Evolutionary conservation across 2,888 invertebrate genomes (phyloP).

Genomic region (Trichopoda pennipes): DNA sequence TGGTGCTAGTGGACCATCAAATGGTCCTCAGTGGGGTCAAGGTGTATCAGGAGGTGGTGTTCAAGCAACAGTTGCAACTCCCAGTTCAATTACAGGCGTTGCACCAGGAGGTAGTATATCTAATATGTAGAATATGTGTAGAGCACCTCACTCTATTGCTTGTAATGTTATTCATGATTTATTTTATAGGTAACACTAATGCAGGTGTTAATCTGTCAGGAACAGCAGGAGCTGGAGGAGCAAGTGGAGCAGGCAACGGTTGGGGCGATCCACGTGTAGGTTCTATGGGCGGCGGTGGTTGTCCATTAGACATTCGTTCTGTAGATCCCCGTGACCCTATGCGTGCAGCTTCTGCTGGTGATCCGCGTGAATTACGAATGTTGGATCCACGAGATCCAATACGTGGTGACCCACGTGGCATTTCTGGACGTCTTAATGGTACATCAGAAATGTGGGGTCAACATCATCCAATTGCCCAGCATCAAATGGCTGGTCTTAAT

Average conservation of each 20-base stretch:
- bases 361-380: slow-evolving; percentile 81
- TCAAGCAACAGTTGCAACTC: slow-evolving; percentile 70
- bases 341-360: slow-evolving; percentile 77
- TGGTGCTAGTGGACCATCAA: slow-evolving; percentile 79
- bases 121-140: neutral
- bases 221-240: slow-evolving; percentile 67
- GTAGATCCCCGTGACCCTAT: slow-evolving; percentile 82
- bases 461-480: slow-evolving; percentile 81
- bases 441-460: slow-evolving; percentile 91
- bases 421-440: slow-evolving; percentile 91
- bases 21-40: slow-evolving; percentile 77
- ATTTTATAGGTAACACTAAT: slow-evolving; percentile 69
- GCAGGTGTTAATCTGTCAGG: slow-evolving; percentile 69
- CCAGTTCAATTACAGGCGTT: slow-evolving; percentile 67
- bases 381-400: slow-evolving; percentile 82
- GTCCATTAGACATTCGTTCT: slow-evolving; percentile 82
- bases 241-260: slow-evolving; percentile 81
- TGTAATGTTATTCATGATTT: slow-evolving; percentile 3
- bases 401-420: slow-evolving; percentile 88
- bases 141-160: neutral
- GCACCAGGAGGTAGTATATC: slow-evolving; percentile 71
- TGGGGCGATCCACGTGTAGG: slow-evolving; percentile 84
- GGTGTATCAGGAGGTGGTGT: slow-evolving; percentile 73
- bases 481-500: slow-evolving; percentile 78
- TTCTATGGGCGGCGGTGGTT: slow-evolving; percentile 73